phyloP scores from a whole-genome alignment of 2,888 invertebrate genomes.

The Catocala fraxini region DNA sequence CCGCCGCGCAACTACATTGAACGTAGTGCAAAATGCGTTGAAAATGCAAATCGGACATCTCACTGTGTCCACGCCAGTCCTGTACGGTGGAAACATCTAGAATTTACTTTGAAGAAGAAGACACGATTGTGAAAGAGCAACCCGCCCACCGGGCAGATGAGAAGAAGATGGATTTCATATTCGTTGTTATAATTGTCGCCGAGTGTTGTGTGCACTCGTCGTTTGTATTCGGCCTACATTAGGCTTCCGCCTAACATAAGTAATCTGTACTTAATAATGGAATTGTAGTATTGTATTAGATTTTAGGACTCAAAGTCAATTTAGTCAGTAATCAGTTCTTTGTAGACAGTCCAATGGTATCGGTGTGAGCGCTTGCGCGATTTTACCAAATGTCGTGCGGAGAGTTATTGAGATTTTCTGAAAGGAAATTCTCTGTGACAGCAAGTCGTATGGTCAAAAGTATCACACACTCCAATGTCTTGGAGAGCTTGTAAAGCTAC shows the following conservation, averaged over 20 bases:
- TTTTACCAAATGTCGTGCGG: too few species aligned
- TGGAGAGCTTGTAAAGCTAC: too few species aligned
- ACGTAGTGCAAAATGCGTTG: neutral
- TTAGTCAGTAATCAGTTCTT: slow-evolving; percentile 10
- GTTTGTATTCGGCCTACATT: slow-evolving; percentile 64
- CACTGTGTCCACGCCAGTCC: neutral
- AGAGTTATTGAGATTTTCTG: too few species aligned
- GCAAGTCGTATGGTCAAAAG: too few species aligned
- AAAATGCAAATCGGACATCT: neutral
- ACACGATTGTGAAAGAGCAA: too few species aligned
- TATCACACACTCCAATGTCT: too few species aligned
- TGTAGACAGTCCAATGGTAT: neutral
- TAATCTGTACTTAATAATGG: slow-evolving; percentile 73
- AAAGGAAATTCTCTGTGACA: too few species aligned
- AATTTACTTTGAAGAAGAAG: neutral
- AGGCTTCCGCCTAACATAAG: slow-evolving; percentile 76
- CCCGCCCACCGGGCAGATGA: neutral
- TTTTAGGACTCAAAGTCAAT: slow-evolving; percentile 28
- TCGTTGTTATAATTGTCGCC: slow-evolving; percentile 29
- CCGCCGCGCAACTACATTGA: neutral
- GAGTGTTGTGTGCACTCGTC: slow-evolving; percentile 46
- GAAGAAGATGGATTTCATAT: slow-evolving; percentile 14
- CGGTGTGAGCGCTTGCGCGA: too few species aligned
- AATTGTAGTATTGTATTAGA: slow-evolving; percentile 62
- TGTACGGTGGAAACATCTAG: slow-evolving; percentile 10